phyloP scores from a whole-genome alignment of 2,888 invertebrate species.

The Dryadula phaetusa region DNA sequence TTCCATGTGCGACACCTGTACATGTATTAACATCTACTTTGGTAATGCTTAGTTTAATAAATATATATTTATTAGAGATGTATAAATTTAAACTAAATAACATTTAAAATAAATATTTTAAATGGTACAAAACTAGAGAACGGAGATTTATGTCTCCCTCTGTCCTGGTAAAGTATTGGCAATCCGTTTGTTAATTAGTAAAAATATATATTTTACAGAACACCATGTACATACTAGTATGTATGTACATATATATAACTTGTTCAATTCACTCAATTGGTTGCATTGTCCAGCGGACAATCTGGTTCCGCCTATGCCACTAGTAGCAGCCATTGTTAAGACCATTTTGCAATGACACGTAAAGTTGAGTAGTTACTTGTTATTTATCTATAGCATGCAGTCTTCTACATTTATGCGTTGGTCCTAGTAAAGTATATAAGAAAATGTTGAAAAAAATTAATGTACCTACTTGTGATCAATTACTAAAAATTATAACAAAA shows the following conservation, averaged over 20 bases:
- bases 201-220: too few species aligned
- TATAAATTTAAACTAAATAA: too few species aligned
- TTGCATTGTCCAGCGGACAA: slow-evolving; percentile 51
- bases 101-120: too few species aligned
- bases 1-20: too few species aligned
- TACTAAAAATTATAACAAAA: background rate
- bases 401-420: background rate
- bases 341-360: slow-evolving; percentile 47
- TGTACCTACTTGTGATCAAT: background rate
- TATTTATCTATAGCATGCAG: slow-evolving; percentile 5
- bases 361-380: background rate
- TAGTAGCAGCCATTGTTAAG: slow-evolving; percentile 54
- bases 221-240: too few species aligned
- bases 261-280: slow-evolving; percentile 55
- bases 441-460: background rate
- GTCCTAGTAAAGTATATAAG: background rate
- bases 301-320: slow-evolving; percentile 50
- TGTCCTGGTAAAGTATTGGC: too few species aligned
- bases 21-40: too few species aligned
- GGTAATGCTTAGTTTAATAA: too few species aligned
- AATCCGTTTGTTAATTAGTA: too few species aligned
- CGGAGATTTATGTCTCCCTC: too few species aligned
- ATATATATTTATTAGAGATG: too few species aligned
- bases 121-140: too few species aligned
- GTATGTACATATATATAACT: slow-evolving; percentile 4